These are phyloP conservation scores for Caenorhabditis sp. DNA, from an alignment of 2,888 invertebrate genomes.

Conservation along the genomic window DNA sequence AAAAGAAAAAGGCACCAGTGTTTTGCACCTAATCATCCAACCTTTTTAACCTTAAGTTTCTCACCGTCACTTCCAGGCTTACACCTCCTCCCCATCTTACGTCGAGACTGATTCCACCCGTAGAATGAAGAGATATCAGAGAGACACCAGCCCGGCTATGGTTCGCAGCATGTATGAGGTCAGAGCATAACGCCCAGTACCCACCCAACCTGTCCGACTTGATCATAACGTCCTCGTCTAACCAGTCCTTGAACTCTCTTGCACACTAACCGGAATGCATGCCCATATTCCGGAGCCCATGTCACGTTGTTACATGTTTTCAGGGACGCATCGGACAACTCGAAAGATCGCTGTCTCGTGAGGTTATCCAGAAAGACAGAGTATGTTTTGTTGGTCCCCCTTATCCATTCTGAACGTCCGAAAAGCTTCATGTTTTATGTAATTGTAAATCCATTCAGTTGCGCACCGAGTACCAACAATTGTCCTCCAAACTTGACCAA, in stretches of 20 bases:
- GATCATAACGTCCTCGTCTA: slow-evolving; percentile 47
- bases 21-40: slow-evolving; percentile 9
- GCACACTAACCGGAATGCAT: slow-evolving; percentile 54
- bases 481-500: slow-evolving; percentile 77
- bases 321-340: slow-evolving; percentile 77
- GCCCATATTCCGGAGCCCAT: slow-evolving; percentile 17
- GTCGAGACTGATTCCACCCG: slow-evolving; percentile 66
- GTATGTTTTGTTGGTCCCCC: slow-evolving; percentile 63
- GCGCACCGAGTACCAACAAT: slow-evolving; percentile 74
- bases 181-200: slow-evolving; percentile 11
- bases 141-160: slow-evolving; percentile 62
- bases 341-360: slow-evolving; percentile 78
- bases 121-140: slow-evolving; percentile 64
- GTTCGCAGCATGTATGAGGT: slow-evolving; percentile 75
- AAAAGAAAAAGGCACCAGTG: slow-evolving; percentile 14
- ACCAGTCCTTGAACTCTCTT: slow-evolving; percentile 28
- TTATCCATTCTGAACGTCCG: too few relatives aligned
- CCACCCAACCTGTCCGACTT: slow-evolving; percentile 6
- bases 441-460: too few relatives aligned
- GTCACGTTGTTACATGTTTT: slow-evolving; percentile 55
- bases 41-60: neutral
- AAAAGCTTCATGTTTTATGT: too few relatives aligned
- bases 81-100: slow-evolving; percentile 67
- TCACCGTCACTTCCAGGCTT: slow-evolving; percentile 61
- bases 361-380: slow-evolving; percentile 76